Conservation (phyloP, 2,888 invertebrate species). For the Rhopalosiphum nymphaeae region DNA sequence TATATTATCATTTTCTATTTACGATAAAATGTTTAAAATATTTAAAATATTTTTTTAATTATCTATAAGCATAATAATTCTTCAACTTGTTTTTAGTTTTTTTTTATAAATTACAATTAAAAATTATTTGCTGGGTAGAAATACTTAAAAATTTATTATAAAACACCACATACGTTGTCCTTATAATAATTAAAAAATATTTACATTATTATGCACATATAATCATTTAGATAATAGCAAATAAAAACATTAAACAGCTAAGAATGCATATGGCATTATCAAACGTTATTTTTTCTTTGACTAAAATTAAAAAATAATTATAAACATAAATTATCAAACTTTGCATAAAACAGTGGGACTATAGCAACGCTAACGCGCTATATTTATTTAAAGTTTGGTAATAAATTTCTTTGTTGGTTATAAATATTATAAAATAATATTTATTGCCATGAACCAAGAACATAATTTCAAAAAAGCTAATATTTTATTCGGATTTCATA, state of each 20-base stretch:
- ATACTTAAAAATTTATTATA: too few relatives aligned
- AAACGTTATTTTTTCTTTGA: neutral
- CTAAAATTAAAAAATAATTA: neutral
- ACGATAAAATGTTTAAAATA: too few relatives aligned
- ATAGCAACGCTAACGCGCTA: neutral
- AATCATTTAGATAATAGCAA: neutral
- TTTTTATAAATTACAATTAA: too few relatives aligned
- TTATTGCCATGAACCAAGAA: neutral
- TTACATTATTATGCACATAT: too few relatives aligned
- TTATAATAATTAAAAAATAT: too few relatives aligned
- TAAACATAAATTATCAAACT: neutral
- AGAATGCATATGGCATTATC: neutral
- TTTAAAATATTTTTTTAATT: too few relatives aligned
- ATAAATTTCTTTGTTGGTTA: too few relatives aligned
- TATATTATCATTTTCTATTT: too few relatives aligned
- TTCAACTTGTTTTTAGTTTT: too few relatives aligned
- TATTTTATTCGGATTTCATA: neutral
- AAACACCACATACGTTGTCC: too few relatives aligned
- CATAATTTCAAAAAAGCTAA: neutral
- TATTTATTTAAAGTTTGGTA: neutral
- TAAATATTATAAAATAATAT: neutral
- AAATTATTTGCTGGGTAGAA: too few relatives aligned
- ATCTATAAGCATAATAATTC: too few relatives aligned
- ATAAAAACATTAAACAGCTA: neutral
- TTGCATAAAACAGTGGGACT: neutral